Percentiles rank a stretch among this genome's conserved stretches.
Evolutionary conservation across 2,888 invertebrate genomes (phyloP).

Genomic region (Lacanobia wlatinum): DNA sequence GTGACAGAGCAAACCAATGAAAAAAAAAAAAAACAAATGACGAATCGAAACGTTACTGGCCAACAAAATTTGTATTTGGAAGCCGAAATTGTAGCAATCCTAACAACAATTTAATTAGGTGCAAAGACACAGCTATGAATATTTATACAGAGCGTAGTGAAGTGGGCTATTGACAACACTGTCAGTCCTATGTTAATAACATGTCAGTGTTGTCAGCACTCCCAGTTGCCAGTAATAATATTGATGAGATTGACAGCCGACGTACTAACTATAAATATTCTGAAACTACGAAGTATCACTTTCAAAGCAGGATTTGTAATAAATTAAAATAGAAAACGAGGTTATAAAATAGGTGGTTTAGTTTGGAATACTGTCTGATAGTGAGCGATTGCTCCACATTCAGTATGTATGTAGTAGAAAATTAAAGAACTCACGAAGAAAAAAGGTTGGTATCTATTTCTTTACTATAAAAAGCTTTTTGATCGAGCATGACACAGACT

Average conservation of each 20-base stretch:
- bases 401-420: background rate
- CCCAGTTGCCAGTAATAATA: slow-evolving; percentile 61
- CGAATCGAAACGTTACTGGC: background rate
- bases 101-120: slow-evolving; percentile 51
- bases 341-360: slow-evolving; percentile 36
- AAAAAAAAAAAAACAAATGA: background rate
- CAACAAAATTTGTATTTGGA: slow-evolving; percentile 8
- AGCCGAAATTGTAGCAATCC: slow-evolving; percentile 13
- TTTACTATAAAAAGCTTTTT: background rate
- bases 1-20: too few species aligned
- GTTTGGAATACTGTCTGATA: slow-evolving; percentile 11
- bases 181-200: slow-evolving; percentile 66
- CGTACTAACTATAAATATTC: slow-evolving; percentile 58
- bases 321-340: slow-evolving; percentile 59
- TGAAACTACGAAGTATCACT: slow-evolving; percentile 55
- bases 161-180: slow-evolving; percentile 66
- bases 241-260: slow-evolving; percentile 67
- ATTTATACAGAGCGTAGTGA: slow-evolving; percentile 55
- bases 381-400: slow-evolving; percentile 18
- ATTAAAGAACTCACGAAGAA: too few species aligned
- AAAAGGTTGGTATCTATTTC: background rate
- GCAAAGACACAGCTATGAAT: slow-evolving; percentile 55
- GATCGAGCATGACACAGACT: background rate
- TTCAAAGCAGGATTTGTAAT: slow-evolving; percentile 62
- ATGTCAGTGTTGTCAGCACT: slow-evolving; percentile 64